Evolutionary conservation across 2,113 vertebrate species (phyloP).

Genomic region (human (Homo sapiens)): GRCh38 chr7:15332501-15333000

Average conservation of each 20-base stretch:
- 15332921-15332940: neutral
- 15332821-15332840: neutral
- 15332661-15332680: neutral
- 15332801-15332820: neutral
- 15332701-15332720: neutral
- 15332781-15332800: conserved; percentile 34
- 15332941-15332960: neutral
- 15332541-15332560: neutral
- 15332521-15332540: neutral
- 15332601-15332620: neutral
- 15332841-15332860: neutral
- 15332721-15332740: neutral
- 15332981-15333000: neutral
- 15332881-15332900: neutral
- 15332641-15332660: neutral
- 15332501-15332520: neutral
- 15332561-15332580: neutral
- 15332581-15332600: neutral
- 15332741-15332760: neutral
- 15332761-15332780: neutral
- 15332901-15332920: neutral
- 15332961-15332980: neutral
- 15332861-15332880: neutral
- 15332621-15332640: neutral
- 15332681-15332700: neutral